phyloP scores from a whole-genome alignment of 2,113 vertebrate genomes.

The Fregata magnificens region DNA sequence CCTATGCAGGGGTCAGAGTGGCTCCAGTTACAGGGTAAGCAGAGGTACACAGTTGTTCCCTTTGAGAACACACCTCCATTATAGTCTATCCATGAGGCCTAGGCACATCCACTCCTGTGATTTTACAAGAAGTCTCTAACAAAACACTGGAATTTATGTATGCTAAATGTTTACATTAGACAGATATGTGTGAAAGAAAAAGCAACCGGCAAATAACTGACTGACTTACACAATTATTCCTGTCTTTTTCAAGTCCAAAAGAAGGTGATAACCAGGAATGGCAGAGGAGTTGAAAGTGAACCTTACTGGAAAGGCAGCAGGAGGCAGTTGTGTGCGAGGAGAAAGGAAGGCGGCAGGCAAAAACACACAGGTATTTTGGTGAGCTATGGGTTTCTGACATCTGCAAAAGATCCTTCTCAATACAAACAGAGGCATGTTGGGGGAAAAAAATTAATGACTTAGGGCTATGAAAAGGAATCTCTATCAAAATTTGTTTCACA shows the following conservation, averaged over 20 bases:
- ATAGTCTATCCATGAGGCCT: not conserved
- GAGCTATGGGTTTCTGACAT: not conserved
- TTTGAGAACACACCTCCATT: not conserved
- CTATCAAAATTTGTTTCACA: not conserved
- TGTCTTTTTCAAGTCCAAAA: not conserved
- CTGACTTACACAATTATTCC: not conserved
- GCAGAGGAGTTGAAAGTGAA: not conserved
- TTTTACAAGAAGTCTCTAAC: not conserved
- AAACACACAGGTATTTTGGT: not conserved
- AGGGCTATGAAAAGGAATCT: not conserved
- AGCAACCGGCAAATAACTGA: not conserved
- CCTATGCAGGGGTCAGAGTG: not conserved
- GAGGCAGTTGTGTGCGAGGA: not conserved
- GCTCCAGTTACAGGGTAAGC: not conserved
- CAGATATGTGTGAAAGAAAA: not conserved
- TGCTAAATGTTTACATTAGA: not conserved
- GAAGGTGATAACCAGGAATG: not conserved
- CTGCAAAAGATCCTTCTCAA: not conserved
- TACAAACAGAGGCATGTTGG: not conserved
- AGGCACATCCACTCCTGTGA: not conserved
- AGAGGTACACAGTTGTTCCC: not conserved
- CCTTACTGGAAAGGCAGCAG: not conserved
- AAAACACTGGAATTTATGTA: not conserved
- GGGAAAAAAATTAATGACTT: not conserved
- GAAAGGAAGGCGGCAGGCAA: not conserved